Base-by-base conservation (phyloP, 2,888 invertebrate species). In the Drosophila prolongata region DNA sequence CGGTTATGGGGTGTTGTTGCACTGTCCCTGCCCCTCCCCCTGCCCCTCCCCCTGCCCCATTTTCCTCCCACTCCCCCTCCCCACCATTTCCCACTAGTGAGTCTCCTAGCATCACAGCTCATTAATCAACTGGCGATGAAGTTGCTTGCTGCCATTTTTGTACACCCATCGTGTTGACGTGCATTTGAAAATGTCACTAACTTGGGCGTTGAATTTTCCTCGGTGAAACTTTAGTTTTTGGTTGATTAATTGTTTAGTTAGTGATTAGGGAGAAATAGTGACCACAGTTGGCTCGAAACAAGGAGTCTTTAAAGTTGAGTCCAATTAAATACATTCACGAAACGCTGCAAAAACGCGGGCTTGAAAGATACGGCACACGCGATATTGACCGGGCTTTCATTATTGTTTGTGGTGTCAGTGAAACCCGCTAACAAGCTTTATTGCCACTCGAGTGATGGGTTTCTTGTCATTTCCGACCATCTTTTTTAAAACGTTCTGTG, bases 221-320 rank as follows among this genome's bases (percentile, higher is more conserved):
- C 27, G 66, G 19, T 14, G 42, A 56, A 68, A 70, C 82, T 79
- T 78, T 85, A 82, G 83, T 87, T 67, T 68, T 65, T 57, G 66
- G 68, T 85, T 88, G 83, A 83, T 83, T 83, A 86, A 88, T 83
- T 83, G 86, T 82, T 88, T 86, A 75, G 78, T 76, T 64, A 56
- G 76, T 70, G 89, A 84, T 76, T 77, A 57, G 37, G 50, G 40
- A 50, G 70, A 47, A 42, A 55, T 37, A 62, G 78, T 38, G 67
- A 30, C 14, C 24, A 37, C 52, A 27, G 42, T 6, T 30, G 42
- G 19, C 13, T 14, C 4, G 2, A 38, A 14, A 16, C 14, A 14
- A 46, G 47, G 46, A 58, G 56, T 8, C 67, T 54, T 67, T 53
- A 46, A 59, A 43, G 40, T 38, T 4, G 43, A 47, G 57, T 50